A percentile compares a stretch with the other conserved stretches of the same genome.
Conservation (phyloP, 2,888 invertebrate species). For the Drosophila ezoana region DNA sequence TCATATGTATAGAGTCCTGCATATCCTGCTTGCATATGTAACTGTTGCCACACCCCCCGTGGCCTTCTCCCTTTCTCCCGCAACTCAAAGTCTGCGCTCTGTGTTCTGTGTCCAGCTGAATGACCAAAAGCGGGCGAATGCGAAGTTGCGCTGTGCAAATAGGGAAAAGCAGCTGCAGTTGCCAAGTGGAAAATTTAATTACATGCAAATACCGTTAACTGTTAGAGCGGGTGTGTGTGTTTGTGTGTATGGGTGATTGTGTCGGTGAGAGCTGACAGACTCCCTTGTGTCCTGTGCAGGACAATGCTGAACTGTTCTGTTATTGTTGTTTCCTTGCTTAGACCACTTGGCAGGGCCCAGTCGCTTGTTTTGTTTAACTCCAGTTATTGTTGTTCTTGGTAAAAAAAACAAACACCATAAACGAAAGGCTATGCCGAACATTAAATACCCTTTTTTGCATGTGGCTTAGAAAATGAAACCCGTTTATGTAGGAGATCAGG, state of each 20-base stretch:
- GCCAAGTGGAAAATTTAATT: slow-evolving; percentile 80
- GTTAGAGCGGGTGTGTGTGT: slow-evolving; percentile 11
- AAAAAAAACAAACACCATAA: background rate
- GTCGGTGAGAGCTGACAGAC: slow-evolving; percentile 15
- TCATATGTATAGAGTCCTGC: slow-evolving; percentile 22
- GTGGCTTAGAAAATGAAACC: no score
- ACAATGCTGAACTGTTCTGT: slow-evolving; percentile 28
- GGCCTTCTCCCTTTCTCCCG: background rate
- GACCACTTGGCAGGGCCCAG: slow-evolving; percentile 13
- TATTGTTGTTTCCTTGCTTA: slow-evolving; percentile 35
- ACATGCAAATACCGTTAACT: slow-evolving; percentile 82
- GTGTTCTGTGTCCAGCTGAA: slow-evolving; percentile 41
- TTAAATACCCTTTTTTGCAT: no score
- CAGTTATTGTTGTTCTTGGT: slow-evolving; percentile 17
- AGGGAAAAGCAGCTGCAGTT: slow-evolving; percentile 67
- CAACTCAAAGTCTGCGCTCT: slow-evolving; percentile 8
- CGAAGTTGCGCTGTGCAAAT: slow-evolving; percentile 54
- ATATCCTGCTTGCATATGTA: slow-evolving; percentile 38
- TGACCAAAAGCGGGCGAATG: slow-evolving; percentile 48
- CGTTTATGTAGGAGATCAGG: no score
- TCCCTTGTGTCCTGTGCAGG: slow-evolving; percentile 36
- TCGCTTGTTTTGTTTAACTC: slow-evolving; percentile 27
- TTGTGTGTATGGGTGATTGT: background rate
- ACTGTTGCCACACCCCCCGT: slow-evolving; percentile 23
- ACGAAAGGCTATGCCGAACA: no score